These are phyloP conservation scores for Cryptocheilus praepositus DNA, from an alignment of 2,888 invertebrate species.

Conservation along the genomic window DNA sequence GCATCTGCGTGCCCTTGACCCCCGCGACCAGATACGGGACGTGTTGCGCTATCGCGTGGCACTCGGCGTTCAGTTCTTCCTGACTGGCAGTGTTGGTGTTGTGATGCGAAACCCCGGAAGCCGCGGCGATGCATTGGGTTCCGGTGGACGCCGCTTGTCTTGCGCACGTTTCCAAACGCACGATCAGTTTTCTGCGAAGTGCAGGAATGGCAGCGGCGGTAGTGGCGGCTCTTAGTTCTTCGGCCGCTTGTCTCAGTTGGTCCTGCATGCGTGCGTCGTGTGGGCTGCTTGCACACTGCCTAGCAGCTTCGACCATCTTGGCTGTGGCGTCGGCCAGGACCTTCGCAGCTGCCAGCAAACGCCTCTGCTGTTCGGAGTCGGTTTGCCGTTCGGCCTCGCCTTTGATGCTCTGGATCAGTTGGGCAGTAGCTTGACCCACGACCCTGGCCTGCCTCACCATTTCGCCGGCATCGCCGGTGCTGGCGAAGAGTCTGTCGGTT, in stretches of 20 bases:
- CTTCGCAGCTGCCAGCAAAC: conserved; percentile 95
- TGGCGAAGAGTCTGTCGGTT: conserved; percentile 90
- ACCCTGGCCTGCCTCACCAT: conserved; percentile 96
- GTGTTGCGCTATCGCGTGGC: conserved; percentile 84
- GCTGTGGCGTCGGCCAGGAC: conserved; percentile 97
- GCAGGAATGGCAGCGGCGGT: conserved; percentile 90
- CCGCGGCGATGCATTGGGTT: conserved; percentile 92
- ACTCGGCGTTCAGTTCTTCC: conserved; percentile 85
- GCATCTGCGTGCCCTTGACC: conserved; percentile 81
- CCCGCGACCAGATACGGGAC: conserved; percentile 89
- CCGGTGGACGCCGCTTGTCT: conserved; percentile 91
- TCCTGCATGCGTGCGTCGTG: conserved; percentile 90
- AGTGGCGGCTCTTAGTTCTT: conserved; percentile 93
- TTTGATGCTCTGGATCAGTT: conserved; percentile 95
- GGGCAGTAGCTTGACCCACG: conserved; percentile 95
- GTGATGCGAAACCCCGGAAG: conserved; percentile 87
- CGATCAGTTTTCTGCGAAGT: conserved; percentile 83
- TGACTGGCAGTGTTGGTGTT: conserved; percentile 82
- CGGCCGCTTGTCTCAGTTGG: conserved; percentile 90
- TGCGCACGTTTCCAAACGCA: conserved; percentile 78
- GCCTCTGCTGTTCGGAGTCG: conserved; percentile 91
- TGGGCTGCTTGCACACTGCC: conserved; percentile 91
- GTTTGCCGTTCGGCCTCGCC: conserved; percentile 93
- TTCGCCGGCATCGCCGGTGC: conserved; percentile 91
- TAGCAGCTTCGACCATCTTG: conserved; percentile 96